These are phyloP conservation scores for Pangasius larnaudii DNA, from an alignment of 2,797 vertebrate genomes.

Conservation along the genomic window DNA sequence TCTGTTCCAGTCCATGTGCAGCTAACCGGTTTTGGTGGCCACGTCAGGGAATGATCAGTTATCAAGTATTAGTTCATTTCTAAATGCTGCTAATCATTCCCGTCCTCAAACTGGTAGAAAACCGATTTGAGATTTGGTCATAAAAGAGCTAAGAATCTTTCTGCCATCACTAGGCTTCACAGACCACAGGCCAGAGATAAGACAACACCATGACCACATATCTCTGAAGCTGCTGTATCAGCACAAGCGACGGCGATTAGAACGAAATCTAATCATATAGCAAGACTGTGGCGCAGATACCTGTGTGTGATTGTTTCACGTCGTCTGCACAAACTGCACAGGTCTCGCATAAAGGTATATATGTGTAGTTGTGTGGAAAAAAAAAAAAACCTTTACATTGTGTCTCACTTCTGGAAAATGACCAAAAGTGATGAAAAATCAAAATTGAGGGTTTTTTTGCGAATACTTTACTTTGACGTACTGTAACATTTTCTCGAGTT, in stretches of 20 bases:
- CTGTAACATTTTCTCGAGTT: neutral
- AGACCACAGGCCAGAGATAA: neutral
- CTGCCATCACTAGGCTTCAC: neutral
- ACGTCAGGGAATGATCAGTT: neutral
- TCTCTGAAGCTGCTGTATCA: neutral
- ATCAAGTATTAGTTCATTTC: neutral
- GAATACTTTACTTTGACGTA: neutral
- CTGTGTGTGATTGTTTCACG: neutral
- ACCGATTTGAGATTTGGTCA: neutral
- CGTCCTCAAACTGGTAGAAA: neutral
- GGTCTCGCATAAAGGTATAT: neutral
- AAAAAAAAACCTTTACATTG: too few species aligned
- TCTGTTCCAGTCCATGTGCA: conserved; percentile 26
- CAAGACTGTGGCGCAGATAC: neutral
- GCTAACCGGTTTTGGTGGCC: neutral
- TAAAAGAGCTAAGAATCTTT: neutral
- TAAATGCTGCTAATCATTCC: neutral
- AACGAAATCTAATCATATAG: too few species aligned
- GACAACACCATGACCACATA: too few species aligned
- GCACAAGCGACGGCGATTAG: neutral
- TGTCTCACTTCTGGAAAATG: neutral
- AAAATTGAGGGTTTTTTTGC: neutral
- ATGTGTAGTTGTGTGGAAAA: neutral
- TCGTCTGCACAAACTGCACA: neutral
- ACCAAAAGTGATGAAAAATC: neutral